Evolutionary conservation across 2,797 vertebrate genomes (phyloP).

Genomic region (Chelmon rostratus): DNA sequence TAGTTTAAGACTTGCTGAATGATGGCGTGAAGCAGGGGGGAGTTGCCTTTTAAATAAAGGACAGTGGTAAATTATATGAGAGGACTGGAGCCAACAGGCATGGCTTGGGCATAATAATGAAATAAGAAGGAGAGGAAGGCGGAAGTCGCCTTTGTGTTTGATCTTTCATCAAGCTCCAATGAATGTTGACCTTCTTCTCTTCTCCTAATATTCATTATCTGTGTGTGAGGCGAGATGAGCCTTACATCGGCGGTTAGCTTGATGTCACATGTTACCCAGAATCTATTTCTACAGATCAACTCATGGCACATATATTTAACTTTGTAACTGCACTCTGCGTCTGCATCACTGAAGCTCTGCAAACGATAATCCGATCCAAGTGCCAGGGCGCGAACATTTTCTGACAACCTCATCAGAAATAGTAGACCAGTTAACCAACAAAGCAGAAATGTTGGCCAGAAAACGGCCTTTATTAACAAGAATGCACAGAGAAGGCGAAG

Average conservation of each 20-base stretch:
- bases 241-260: not conserved
- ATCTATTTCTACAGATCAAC: not conserved
- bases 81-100: conserved; percentile 58
- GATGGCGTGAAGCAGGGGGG: conserved; percentile 61
- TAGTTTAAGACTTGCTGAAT: conserved; percentile 72
- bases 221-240: not conserved
- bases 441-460: conserved; percentile 16
- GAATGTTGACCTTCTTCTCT: conserved; percentile 21
- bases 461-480: conserved; percentile 40
- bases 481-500: conserved; percentile 2
- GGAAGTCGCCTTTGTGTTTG: conserved; percentile 21
- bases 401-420: conserved; percentile 40
- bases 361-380: conserved; percentile 29
- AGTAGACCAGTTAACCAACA: conserved; percentile 30
- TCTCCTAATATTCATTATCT: conserved; percentile 18
- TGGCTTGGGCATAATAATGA: conserved; percentile 40
- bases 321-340: not conserved
- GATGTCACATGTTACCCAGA: not conserved
- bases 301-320: conserved; percentile 13
- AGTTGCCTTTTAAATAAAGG: conserved; percentile 71
- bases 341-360: conserved; percentile 10
- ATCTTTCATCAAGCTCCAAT: conserved; percentile 29
- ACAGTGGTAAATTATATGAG: conserved; percentile 62
- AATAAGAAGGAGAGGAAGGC: conserved; percentile 30
- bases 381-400: conserved; percentile 22